Evolutionary conservation across 2,113 vertebrate genomes (phyloP).

Genomic region (Syngnathus floridae): DNA sequence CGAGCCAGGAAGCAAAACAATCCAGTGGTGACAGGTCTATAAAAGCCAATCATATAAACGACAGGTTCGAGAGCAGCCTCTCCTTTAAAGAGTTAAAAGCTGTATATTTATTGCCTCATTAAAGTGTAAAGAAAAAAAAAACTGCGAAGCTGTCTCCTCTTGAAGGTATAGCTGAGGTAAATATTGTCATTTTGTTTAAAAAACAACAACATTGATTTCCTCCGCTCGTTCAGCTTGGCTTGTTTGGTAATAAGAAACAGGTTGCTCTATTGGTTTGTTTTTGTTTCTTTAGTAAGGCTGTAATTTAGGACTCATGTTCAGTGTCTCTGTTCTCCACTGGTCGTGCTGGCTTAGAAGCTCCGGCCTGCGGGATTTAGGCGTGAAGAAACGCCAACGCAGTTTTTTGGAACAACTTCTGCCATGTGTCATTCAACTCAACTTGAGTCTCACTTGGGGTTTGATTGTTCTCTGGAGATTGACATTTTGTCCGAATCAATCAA

Average conservation of each 20-base stretch:
- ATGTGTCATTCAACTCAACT: slow-evolving; percentile 45
- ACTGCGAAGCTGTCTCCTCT: slow-evolving; percentile 41
- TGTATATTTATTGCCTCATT: slow-evolving; percentile 76
- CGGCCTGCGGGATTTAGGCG: slow-evolving; percentile 46
- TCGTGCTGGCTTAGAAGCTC: slow-evolving; percentile 50
- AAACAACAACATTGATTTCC: slow-evolving; percentile 40
- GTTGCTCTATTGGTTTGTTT: slow-evolving; percentile 63
- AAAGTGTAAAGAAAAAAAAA: slow-evolving; percentile 54
- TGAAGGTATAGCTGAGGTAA: slow-evolving; percentile 50
- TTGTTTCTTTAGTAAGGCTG: slow-evolving; percentile 64
- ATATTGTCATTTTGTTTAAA: slow-evolving; percentile 40
- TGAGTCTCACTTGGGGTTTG: slow-evolving; percentile 43
- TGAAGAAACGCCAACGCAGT: slow-evolving; percentile 43
- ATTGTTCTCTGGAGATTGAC: slow-evolving; percentile 47
- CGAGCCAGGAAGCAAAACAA: slow-evolving; percentile 54
- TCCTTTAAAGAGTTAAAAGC: slow-evolving; percentile 72
- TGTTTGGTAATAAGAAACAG: slow-evolving; percentile 69
- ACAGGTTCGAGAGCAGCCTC: slow-evolving; percentile 72
- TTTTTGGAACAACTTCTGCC: slow-evolving; percentile 34
- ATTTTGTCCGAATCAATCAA: slow-evolving; percentile 50
- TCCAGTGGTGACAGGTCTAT: slow-evolving; percentile 82
- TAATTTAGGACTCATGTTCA: slow-evolving; percentile 68
- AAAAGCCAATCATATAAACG: slow-evolving; percentile 83
- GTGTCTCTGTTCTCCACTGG: slow-evolving; percentile 54
- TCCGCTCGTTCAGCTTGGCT: slow-evolving; percentile 42